Base-by-base conservation (phyloP, 2,113 vertebrate genomes). In the Myocastor coypus region DNA sequence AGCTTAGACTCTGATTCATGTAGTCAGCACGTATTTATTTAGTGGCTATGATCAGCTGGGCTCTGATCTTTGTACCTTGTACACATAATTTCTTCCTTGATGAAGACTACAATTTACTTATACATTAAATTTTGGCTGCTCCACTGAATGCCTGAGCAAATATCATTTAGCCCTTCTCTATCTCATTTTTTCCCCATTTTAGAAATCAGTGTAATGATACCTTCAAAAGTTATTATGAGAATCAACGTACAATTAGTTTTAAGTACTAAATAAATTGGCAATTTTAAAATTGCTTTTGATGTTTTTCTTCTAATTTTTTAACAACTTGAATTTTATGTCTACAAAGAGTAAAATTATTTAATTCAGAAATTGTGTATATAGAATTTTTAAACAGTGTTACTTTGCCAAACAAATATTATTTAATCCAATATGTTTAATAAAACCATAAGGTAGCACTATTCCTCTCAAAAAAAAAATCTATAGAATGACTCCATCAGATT, bases 231-330 rank as follows among this genome's bases (percentile, higher is more conserved):
- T 89, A 80, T 7, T 88, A 1, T 59, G 37, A 89, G 2, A 91
- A 87, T 94, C 80, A 83, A 84, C 30, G 5, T 26, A 2, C 5
- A 71, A 59, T n/a, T 69, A 42, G 14, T 78, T 50, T 88, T 77
- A 94, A 83, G 22, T 34, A 4, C 7, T 83, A 93, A 86, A 68
- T 87, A 84, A 68, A 66, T 59, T 81, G 30, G 30, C 4, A 94
- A 55, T n/a, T 78, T 87, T 87, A 69, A 8, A 20, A 42, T 24
- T 20, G 14, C 55, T 94, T 73, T n/a, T 59, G 5, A 24, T 87
- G 20, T 71, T 92, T 92, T 91, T 19, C 17, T 73, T 87, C 22
- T 59, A 95, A 64, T 81, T 81, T 89, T 86, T 77, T 77, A 93
- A 34, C 6, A 64, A 61, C 10, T 17, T 61, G 1, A 83, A 77